phyloP scores from a whole-genome alignment of 2,797 vertebrate genomes.

The Antennarius maculatus region DNA sequence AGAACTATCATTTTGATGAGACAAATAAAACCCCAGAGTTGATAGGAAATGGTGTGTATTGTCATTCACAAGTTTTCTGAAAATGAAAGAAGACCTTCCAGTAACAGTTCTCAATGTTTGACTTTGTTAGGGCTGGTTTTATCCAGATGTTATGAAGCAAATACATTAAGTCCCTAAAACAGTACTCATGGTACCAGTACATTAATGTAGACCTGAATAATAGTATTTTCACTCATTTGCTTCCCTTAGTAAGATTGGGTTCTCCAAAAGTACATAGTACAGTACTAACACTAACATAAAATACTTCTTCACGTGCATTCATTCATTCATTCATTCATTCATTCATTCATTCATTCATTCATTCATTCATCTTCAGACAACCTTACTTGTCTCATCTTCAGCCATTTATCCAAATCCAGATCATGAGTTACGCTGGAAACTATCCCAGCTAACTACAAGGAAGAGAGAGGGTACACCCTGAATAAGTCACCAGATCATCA shows the following conservation, averaged over 20 bases:
- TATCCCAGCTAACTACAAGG: too few relatives aligned
- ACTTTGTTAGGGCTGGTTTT: too few relatives aligned
- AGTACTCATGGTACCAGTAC: neutral
- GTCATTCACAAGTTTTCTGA: slow-evolving; percentile 16
- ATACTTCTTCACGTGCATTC: neutral
- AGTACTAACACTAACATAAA: neutral
- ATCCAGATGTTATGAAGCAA: slow-evolving; percentile 12
- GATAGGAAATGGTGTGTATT: slow-evolving; percentile 8
- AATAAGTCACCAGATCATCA: too few relatives aligned
- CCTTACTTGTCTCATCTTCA: too few relatives aligned
- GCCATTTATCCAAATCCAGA: too few relatives aligned
- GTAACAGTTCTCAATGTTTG: neutral
- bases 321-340: neutral
- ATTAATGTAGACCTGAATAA: too few relatives aligned
- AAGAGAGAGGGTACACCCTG: too few relatives aligned
- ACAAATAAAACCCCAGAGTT: slow-evolving; percentile 6
- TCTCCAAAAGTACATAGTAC: neutral
- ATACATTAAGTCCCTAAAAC: neutral
- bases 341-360: neutral
- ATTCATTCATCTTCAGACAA: neutral
- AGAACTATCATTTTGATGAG: neutral
- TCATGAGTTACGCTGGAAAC: too few relatives aligned
- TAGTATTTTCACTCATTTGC: too few relatives aligned
- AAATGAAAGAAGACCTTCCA: slow-evolving; percentile 28
- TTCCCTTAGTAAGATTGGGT: neutral